Evolutionary conservation across 2,113 vertebrate species (phyloP), one percentile per base, ranked within the genome.

Genomic region (Arvicanthis niloticus): DNA sequence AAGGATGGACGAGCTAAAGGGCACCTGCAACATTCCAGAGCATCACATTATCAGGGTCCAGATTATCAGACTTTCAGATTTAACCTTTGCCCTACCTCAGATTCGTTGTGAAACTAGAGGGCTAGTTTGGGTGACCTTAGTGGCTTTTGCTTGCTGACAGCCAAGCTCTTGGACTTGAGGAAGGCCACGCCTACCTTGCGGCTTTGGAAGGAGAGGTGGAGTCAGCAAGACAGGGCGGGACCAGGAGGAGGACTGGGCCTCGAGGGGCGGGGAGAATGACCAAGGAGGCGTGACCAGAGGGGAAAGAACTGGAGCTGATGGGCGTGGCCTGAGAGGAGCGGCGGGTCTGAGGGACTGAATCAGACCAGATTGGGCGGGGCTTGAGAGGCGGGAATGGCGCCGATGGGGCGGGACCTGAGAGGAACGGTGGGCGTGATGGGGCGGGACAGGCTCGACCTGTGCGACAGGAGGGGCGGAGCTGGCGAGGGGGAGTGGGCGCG

Each of bases 61-160:
- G 24, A 0, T 51, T 51, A 51, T 51, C 51, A 42, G 68, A 58
- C 89, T 86, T 58, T 9, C 60, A 3, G 5, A 4, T 31, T 34
- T 21, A 81, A 76, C 86, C 73, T 95, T 88, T 72, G 85, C 78
- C 73, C 89, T 48, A 29, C 40, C 81, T 80, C 56, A 4, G 48
- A 34, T 12, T 82, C 42, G 12, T 93, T 87, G 16, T 10, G 82
- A 91, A 94, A 94, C 19, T 15, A 13, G 4, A 21, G 70, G 82
- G 56, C n/a, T 37, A 45, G 48, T 29, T 12, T 4, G 2, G 65
- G 40, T 3, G 34, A 53, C 34, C 4, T 13, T 1, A 21, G 53
- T 2, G 0, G 77, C 51, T 1, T 16, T 45, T 2, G 80, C 62
- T 24, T 2, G 1, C 5, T 1, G 24, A 70, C 37, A 0, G 37